Conservation (phyloP, 1,140 invertebrate genomes). For the Drosophila suzukii region DNA sequence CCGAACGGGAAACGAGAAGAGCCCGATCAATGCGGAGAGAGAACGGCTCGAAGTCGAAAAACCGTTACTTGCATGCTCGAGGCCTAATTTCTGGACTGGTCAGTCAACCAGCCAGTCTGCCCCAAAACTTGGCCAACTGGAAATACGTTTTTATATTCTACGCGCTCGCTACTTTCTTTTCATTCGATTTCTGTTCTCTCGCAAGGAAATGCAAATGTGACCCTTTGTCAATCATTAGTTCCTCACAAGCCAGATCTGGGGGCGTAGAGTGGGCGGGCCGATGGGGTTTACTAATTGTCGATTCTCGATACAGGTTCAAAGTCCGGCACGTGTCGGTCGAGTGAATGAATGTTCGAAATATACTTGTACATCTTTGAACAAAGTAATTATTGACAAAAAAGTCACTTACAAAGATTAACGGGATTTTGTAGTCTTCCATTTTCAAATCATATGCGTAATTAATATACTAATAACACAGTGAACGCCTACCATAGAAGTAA, state of each 20-base stretch:
- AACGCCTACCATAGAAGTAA: background rate
- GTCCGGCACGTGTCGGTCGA: background rate
- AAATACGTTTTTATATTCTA: constrained; percentile 49
- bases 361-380: background rate
- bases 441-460: background rate
- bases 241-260: background rate
- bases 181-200: constrained; percentile 44
- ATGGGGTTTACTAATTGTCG: background rate
- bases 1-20: constrained; percentile 28
- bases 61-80: constrained; percentile 68
- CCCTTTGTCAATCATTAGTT: constrained; percentile 7
- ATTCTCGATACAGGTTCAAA: background rate
- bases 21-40: constrained; percentile 29
- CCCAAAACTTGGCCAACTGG: constrained; percentile 59
- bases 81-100: constrained; percentile 62
- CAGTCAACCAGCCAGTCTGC: constrained; percentile 28
- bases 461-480: background rate
- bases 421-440: background rate
- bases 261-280: background rate
- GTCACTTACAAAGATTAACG: background rate
- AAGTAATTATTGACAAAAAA: background rate
- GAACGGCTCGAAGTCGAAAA: constrained; percentile 43
- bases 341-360: background rate
- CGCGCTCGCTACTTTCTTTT: constrained; percentile 51
- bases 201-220: constrained; percentile 53